phyloP scores from a whole-genome alignment of 2,888 invertebrate genomes.

The Dermolepida albohirtum region DNA sequence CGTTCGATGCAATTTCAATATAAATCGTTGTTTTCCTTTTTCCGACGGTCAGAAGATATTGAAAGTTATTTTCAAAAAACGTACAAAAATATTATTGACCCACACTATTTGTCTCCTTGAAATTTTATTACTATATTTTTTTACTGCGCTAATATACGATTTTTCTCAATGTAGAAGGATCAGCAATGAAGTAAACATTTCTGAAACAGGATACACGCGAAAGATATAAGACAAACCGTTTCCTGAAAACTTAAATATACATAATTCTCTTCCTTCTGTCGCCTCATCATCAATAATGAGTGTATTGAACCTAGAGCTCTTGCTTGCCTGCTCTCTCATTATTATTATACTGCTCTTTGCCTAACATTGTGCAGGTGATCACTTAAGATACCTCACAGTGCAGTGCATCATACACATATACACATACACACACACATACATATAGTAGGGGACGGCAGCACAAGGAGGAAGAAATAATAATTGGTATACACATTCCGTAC shows the following conservation, averaged over 20 bases:
- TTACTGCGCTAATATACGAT: too few relatives aligned
- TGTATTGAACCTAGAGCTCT: slow-evolving; percentile 35
- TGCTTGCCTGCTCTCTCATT: slow-evolving; percentile 8
- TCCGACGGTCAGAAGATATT: too few relatives aligned
- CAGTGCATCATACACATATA: slow-evolving; percentile 3
- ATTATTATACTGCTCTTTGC: slow-evolving; percentile 1
- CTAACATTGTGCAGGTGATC: slow-evolving; percentile 26
- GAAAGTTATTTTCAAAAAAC: too few relatives aligned
- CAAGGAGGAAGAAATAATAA: slow-evolving; percentile 35
- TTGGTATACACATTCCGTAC: slow-evolving; percentile 35
- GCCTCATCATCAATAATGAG: slow-evolving; percentile 25
- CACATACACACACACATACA: slow-evolving; percentile 4
- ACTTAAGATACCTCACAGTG: slow-evolving; percentile 17
- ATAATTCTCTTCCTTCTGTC: slow-evolving; percentile 27
- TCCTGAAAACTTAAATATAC: slow-evolving; percentile 32
- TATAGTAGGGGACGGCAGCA: background rate
- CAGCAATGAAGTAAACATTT: background rate
- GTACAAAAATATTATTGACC: too few relatives aligned
- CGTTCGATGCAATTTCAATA: too few relatives aligned
- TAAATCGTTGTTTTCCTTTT: too few relatives aligned
- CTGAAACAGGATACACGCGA: slow-evolving; percentile 21
- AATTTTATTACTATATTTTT: too few relatives aligned
- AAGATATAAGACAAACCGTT: slow-evolving; percentile 24
- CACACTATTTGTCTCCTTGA: too few relatives aligned
- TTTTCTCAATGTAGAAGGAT: background rate